Percentiles rank a stretch among this genome's conserved stretches.
Evolutionary conservation across 2,113 vertebrate genomes (phyloP).

Genomic region (Notothenia rossii): DNA sequence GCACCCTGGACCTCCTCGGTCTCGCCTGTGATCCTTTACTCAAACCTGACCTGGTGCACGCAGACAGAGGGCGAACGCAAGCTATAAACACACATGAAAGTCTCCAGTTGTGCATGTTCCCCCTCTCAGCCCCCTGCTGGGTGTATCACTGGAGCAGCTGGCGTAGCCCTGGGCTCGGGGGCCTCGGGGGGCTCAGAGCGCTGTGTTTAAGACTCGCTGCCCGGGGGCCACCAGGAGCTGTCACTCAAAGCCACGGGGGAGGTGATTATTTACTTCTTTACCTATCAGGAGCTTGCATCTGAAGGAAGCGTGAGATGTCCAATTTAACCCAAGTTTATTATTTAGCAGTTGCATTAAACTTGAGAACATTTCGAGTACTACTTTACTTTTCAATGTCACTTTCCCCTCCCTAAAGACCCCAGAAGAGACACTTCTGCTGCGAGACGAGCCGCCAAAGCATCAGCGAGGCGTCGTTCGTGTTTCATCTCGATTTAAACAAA

Average conservation of each 20-base stretch:
- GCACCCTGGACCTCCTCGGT: conserved; percentile 46
- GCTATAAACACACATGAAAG: background rate
- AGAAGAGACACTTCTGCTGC: too few species aligned
- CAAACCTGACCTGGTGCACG: conserved; percentile 7
- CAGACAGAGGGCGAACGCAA: background rate
- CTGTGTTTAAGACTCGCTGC: too few species aligned
- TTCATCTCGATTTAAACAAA: conserved; percentile 20
- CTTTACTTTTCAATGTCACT: conserved; percentile 28
- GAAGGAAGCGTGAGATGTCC: background rate
- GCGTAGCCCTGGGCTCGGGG: conserved; percentile 63
- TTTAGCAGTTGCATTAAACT: conserved; percentile 13
- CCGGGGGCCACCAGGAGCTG: too few species aligned
- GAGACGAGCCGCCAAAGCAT: conserved; percentile 21
- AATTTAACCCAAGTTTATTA: background rate
- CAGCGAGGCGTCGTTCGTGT: conserved; percentile 22
- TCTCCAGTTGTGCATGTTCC: conserved; percentile 16
- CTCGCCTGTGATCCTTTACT: conserved; percentile 49
- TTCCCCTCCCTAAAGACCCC: too few species aligned
- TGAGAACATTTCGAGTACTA: background rate
- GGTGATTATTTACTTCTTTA: conserved; percentile 57
- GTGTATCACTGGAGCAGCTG: conserved; percentile 69
- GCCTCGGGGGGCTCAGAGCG: too few species aligned
- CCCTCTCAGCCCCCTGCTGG: conserved; percentile 44
- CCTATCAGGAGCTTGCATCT: background rate
- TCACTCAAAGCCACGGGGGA: conserved; percentile 62